A percentile compares a stretch with the other conserved stretches of the same genome.
These are phyloP conservation scores for Verasper variegatus DNA, from an alignment of 2,113 vertebrate genomes.

Conservation along the genomic window DNA sequence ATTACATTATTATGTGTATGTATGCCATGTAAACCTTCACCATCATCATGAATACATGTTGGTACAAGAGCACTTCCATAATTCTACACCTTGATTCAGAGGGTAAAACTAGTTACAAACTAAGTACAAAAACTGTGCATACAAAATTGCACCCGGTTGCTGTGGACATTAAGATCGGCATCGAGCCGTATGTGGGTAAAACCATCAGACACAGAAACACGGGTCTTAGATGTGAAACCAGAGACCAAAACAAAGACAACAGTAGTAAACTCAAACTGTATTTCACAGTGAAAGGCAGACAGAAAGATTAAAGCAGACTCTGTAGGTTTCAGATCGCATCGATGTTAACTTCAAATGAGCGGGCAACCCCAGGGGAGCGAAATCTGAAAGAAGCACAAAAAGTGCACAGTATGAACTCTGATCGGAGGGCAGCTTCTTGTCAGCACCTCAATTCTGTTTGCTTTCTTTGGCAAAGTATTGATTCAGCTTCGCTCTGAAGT, in stretches of 20 bases:
- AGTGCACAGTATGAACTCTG: slow-evolving; percentile 54
- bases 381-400: slow-evolving; percentile 54
- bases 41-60: too few species aligned
- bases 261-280: neutral
- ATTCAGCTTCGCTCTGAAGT: slow-evolving; percentile 64
- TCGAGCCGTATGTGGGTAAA: neutral
- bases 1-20: too few species aligned
- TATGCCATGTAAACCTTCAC: too few species aligned
- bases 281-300: slow-evolving; percentile 38
- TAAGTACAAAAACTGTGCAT: neutral
- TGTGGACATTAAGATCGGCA: slow-evolving; percentile 13
- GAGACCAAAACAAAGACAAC: slow-evolving; percentile 33
- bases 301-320: slow-evolving; percentile 56
- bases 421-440: slow-evolving; percentile 52
- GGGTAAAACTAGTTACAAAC: slow-evolving; percentile 18
- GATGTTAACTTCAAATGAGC: slow-evolving; percentile 57
- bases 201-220: slow-evolving; percentile 1
- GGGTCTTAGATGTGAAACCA: slow-evolving; percentile 21
- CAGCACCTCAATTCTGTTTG: slow-evolving; percentile 58
- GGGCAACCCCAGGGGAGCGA: slow-evolving; percentile 37
- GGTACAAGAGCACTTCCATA: too few species aligned
- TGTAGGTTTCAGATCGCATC: slow-evolving; percentile 59
- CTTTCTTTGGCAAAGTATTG: slow-evolving; percentile 68
- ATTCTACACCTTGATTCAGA: neutral
- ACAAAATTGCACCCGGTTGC: neutral